Percentiles rank a stretch among this genome's conserved stretches.
Conservation (phyloP, 92 coral and sea anemone species). For the Epizoanthus stellaris region DNA sequence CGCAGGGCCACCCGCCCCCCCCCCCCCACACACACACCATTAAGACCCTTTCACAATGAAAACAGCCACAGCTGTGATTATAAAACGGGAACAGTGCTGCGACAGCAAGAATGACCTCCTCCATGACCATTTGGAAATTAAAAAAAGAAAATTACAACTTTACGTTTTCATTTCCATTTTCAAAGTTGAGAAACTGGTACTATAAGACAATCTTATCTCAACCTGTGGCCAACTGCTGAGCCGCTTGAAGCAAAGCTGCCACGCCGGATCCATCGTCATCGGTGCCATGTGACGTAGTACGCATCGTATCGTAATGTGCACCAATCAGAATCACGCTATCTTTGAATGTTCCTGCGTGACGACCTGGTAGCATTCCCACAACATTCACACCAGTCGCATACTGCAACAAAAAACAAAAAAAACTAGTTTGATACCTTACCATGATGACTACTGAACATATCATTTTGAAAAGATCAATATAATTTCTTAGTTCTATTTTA, state of each 20-base stretch:
- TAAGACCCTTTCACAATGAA: no score
- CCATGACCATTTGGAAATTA: no score
- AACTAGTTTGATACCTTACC: not conserved
- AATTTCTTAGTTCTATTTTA: no score
- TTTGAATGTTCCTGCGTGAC: slow-evolving; percentile 63
- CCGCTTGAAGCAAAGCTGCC: slow-evolving; percentile 81
- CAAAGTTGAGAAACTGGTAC: not conserved
- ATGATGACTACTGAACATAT: not conserved
- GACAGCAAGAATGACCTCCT: no score
- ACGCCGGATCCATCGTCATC: slow-evolving; percentile 94
- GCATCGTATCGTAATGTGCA: slow-evolving; percentile 88
- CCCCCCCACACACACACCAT: no score
- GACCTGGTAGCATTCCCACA: slow-evolving; percentile 70
- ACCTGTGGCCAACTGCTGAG: slow-evolving; percentile 74
- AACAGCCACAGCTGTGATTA: no score
- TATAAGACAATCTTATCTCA: no score
- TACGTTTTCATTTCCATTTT: no score
- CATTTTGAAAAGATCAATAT: no score
- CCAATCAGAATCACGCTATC: slow-evolving; percentile 84
- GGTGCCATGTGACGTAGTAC: slow-evolving; percentile 69
- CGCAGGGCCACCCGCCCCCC: no score
- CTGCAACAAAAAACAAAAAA: slow-evolving; percentile 30
- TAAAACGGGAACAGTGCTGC: no score
- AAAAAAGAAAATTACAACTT: no score
- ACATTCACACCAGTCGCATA: slow-evolving; percentile 64